Evolutionary conservation across 1,140 invertebrate species (phyloP), one percentile per base, ranked within the genome.

Genomic region (Drosophila albomicans): DNA sequence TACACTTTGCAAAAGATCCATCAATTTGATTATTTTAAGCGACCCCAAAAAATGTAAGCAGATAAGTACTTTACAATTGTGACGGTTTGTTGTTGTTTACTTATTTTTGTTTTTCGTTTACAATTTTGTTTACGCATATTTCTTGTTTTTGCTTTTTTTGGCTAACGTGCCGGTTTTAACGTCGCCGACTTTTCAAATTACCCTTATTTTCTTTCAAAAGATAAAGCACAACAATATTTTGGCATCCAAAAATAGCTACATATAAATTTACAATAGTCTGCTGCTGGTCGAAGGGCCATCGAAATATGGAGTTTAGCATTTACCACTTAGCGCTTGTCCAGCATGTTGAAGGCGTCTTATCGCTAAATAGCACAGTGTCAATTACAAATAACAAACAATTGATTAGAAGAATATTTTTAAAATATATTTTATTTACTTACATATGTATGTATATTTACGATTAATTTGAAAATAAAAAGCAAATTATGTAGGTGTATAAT

Each of bases 111-210:
- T 46, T 66, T 75, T 64, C 38, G 62, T 75, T 77, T 82, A 79
- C 86, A 86, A 82, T 72, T 78, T 75, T 85, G 78, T 86, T 85
- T 85, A 86, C 79, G 75, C 67, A 45, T 51, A 81, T 38, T 38
- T 59, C 20, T 20, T 62, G n/a, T 46, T 41, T 49, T 46, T 38
- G 35, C 35, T 38, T 32, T 63, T 67, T 81, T 87, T 71, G 65
- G 82, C 48, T 70, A 87, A 87, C 82, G 82, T 86, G 82, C 79
- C 79, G 67, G 61, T 45, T 51, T 58, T 59, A 86, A 86, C 82
- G 82, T 87, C 72, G 66, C 51, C 64, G 46, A 48, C 59, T 64
- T 63, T 64, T 71, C 71, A 79, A 51, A 79, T 70, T 67, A 78
- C 67, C 75, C 69, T 69, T 81, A 70, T 81, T 78, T 68, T 52